phyloP scores from a whole-genome alignment of 2,113 vertebrate genomes.

The Nannospalax galili region DNA sequence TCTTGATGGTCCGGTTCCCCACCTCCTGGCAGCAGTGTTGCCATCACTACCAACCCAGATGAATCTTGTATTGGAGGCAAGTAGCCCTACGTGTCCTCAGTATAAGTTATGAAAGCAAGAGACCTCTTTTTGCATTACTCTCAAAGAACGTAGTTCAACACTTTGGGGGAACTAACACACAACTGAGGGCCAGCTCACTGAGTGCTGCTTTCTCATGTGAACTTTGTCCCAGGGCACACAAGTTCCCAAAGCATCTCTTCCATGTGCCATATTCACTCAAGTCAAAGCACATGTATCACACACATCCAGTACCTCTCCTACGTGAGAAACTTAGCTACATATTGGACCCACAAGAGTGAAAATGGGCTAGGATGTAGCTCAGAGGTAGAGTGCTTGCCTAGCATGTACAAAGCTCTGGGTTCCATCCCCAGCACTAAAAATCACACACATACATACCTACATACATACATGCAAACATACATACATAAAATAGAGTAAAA shows the following conservation, averaged over 20 bases:
- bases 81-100: background rate
- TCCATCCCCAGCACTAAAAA: background rate
- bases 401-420: background rate
- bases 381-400: background rate
- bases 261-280: background rate
- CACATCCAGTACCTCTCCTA: background rate
- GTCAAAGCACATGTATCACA: background rate
- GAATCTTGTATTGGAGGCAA: background rate
- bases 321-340: background rate
- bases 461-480: background rate
- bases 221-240: background rate
- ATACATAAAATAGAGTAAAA: background rate
- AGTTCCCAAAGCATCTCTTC: constrained; percentile 6
- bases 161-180: background rate
- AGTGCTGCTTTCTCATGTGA: constrained; percentile 21
- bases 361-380: background rate
- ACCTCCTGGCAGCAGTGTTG: constrained; percentile 3
- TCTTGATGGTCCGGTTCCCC: background rate
- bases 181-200: background rate
- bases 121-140: background rate
- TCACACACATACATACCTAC: background rate
- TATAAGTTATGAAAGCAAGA: background rate
- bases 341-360: background rate
- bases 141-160: background rate
- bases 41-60: background rate